Base-by-base conservation (phyloP, 64 coral and sea anemone species). In the Stichodactyla mertensii region DNA sequence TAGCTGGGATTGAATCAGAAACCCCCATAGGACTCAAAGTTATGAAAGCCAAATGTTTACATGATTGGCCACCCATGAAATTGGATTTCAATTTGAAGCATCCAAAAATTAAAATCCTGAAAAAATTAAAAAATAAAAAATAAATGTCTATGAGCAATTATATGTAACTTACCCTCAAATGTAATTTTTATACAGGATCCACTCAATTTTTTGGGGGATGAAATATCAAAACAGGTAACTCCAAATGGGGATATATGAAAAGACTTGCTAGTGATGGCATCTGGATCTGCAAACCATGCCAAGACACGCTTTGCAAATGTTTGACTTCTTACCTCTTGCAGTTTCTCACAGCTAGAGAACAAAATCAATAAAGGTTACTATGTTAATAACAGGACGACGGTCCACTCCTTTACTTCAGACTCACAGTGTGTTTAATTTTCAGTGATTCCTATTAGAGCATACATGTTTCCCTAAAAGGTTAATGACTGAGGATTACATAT, bases 231-330 rank as follows among this genome's bases (percentile, higher is more conserved):
- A 52, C 83, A 85, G 56, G 56, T 28, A 15, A 6, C 27, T 61
- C 56, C 56, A 85, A 62, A 85, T 31, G 83, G 83, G 16, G 83
- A 85, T 57, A 85, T 8, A 85, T 61, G 16, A 16, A 60, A 61
- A 61, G n/a, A 36, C 12, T 62, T 57, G 23, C n/a, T 62, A 15
- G 54, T 85, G 27, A 85, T 57, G 23, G 57, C 83, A 85, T 85
- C 83, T 9, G 36, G 53, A 58, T 85, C 83, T 54, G 83, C 83
- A 85, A 85, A 56, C 56, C 53, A 60, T 15, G 20, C 45, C 60
- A 85, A 55, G 55, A 85, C 23, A 36, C 83, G 53, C 36, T 64
- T 85, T 31, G 83, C 57, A 58, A 85, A 51, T 58, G 83, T 51
- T 15, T 52, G 83, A 64, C 20, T 64, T 45, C n/a, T n/a, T 0